Evolutionary conservation across 1,140 invertebrate species (phyloP).

Genomic region (Apis florea): DNA sequence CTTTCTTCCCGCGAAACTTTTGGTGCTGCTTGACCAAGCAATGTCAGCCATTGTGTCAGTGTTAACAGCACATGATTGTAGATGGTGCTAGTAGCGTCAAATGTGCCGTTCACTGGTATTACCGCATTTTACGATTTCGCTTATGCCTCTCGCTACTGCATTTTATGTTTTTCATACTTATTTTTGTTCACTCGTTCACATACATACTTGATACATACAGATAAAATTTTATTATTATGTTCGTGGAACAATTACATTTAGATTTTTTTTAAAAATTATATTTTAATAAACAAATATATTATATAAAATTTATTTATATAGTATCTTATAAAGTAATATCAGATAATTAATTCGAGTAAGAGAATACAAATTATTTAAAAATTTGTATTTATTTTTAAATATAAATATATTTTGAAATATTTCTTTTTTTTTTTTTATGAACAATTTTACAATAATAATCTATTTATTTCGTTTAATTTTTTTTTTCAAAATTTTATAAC

Average conservation of each 20-base stretch:
- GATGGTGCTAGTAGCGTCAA: conserved; percentile 66
- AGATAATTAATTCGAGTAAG: neutral
- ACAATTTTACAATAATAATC: neutral
- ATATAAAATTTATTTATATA: neutral
- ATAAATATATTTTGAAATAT: neutral
- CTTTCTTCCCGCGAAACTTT: conserved; percentile 30
- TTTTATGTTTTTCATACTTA: conserved; percentile 22
- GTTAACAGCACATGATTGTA: conserved; percentile 57
- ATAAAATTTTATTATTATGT: neutral
- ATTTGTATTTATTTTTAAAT: neutral
- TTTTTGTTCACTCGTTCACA: neutral
- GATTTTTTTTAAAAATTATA: neutral
- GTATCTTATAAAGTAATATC: no score
- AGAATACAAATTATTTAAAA: neutral
- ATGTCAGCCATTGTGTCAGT: conserved; percentile 44
- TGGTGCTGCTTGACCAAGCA: conserved; percentile 56
- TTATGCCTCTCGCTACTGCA: neutral
- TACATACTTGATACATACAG: no score
- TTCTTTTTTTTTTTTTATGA: neutral
- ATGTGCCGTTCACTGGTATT: conserved; percentile 20
- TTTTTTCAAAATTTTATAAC: neutral
- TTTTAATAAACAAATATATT: no score
- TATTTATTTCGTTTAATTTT: neutral
- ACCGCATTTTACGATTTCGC: conserved; percentile 24
- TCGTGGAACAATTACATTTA: neutral